Conservation (phyloP, 2,797 vertebrate genomes). For the Gastrophryne carolinensis region DNA sequence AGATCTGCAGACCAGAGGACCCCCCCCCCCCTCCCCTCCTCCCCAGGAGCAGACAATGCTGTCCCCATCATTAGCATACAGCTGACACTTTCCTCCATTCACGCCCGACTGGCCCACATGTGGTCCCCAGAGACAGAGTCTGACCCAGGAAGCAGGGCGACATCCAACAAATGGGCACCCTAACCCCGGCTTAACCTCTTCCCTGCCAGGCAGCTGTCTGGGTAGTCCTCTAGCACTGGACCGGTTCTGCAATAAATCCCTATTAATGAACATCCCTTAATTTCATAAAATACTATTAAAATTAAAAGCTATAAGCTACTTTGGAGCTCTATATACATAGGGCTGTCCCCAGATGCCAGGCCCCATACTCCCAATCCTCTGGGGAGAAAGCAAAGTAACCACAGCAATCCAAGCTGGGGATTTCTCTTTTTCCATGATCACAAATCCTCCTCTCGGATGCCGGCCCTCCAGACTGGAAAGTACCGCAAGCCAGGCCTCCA, state of each 20-base stretch:
- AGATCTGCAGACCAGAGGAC: slow-evolving; percentile 34
- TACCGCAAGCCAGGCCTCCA: too few species aligned
- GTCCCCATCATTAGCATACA: slow-evolving; percentile 46
- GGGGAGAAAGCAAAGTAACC: slow-evolving; percentile 7
- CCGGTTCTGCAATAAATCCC: background rate
- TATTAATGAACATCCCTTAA: background rate
- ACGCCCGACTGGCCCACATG: slow-evolving; percentile 48
- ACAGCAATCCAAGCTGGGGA: background rate
- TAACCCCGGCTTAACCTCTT: slow-evolving; percentile 19
- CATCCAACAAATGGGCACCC: slow-evolving; percentile 39
- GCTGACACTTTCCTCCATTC: slow-evolving; percentile 51
- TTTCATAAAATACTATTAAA: too few species aligned
- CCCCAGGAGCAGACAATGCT: slow-evolving; percentile 42
- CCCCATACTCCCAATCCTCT: background rate
- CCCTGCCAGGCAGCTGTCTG: background rate
- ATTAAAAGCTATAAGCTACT: too few species aligned
- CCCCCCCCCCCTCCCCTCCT: slow-evolving; percentile 50
- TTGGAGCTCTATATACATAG: too few species aligned
- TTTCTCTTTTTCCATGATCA: background rate
- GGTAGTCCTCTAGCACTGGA: background rate
- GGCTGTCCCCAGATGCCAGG: background rate
- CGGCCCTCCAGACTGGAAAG: too few species aligned
- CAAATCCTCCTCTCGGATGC: background rate
- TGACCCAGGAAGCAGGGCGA: slow-evolving; percentile 51
- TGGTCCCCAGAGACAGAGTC: slow-evolving; percentile 47